phyloP scores from a whole-genome alignment of 2,113 vertebrate species.

The Pseudorectes ferrugineus region DNA sequence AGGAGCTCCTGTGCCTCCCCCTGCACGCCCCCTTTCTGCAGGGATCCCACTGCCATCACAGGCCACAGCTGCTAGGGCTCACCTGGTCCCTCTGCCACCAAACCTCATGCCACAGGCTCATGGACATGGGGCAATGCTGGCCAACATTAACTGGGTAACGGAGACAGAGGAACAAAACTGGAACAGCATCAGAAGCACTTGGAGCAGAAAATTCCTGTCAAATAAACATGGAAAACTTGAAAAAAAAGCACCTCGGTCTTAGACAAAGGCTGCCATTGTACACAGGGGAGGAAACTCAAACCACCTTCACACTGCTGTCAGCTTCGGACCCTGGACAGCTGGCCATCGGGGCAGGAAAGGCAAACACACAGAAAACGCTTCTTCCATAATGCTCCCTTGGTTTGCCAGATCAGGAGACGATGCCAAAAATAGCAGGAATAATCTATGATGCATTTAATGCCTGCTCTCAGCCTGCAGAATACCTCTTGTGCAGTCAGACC shows the following conservation, averaged over 20 bases:
- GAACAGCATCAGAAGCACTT: neutral
- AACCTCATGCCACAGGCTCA: neutral
- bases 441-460: neutral
- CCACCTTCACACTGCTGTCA: neutral
- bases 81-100: neutral
- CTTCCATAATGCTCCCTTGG: neutral
- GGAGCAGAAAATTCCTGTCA: slow-evolving; percentile 15
- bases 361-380: neutral
- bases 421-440: neutral
- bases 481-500: neutral
- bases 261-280: slow-evolving; percentile 40
- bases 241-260: neutral
- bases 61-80: neutral
- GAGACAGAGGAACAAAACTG: neutral
- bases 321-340: neutral
- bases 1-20: neutral
- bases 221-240: neutral
- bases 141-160: neutral
- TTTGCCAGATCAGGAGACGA: neutral
- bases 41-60: neutral
- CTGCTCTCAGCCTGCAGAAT: neutral
- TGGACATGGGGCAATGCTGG: neutral
- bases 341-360: neutral
- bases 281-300: slow-evolving; percentile 18
- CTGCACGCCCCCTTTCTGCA: neutral